These are phyloP conservation scores for Semotilus atromaculatus DNA, from an alignment of 2,797 vertebrate species.

Conservation along the genomic window DNA sequence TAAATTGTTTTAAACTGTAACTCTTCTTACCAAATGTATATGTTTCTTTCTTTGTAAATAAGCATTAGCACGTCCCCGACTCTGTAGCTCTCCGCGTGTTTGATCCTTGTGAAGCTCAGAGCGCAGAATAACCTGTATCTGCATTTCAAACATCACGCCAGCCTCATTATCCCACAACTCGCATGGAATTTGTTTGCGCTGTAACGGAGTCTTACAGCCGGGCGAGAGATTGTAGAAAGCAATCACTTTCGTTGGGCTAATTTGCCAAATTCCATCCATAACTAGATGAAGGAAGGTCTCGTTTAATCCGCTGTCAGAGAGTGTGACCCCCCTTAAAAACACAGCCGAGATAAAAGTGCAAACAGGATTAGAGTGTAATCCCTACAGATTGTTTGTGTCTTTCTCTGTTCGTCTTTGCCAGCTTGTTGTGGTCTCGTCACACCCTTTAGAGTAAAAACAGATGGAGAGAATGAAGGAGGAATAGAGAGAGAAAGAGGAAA, in stretches of 20 bases:
- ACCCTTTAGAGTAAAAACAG: conserved; percentile 61
- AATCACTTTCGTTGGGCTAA: conserved; percentile 67
- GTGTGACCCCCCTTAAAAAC: conserved; percentile 69
- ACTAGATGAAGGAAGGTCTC: conserved; percentile 68
- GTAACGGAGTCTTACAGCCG: conserved; percentile 19
- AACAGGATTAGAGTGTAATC: conserved; percentile 81
- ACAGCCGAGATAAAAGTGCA: conserved; percentile 78
- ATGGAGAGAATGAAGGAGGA: conserved; percentile 33
- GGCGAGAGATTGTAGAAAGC: conserved; percentile 36
- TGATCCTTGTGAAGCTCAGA: conserved; percentile 18
- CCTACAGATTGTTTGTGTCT: conserved; percentile 80
- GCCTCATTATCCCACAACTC: conserved; percentile 34
- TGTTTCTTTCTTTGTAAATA: conserved; percentile 14
- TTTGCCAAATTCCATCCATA: conserved; percentile 70
- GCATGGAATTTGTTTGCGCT: conserved; percentile 43
- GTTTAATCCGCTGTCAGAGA: conserved; percentile 71
- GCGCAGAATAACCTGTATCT: conserved; percentile 40
- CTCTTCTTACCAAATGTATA: conserved; percentile 9
- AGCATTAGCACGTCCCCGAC: conserved; percentile 23
- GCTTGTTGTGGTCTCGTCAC: conserved; percentile 70
- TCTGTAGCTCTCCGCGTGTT: not conserved
- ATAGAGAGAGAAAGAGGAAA: conserved; percentile 46
- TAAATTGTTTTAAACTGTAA: not conserved
- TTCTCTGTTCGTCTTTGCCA: conserved; percentile 67
- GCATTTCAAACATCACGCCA: conserved; percentile 34